Base-by-base conservation (phyloP, 2,888 invertebrate genomes). In the Frankliniella fusca region DNA sequence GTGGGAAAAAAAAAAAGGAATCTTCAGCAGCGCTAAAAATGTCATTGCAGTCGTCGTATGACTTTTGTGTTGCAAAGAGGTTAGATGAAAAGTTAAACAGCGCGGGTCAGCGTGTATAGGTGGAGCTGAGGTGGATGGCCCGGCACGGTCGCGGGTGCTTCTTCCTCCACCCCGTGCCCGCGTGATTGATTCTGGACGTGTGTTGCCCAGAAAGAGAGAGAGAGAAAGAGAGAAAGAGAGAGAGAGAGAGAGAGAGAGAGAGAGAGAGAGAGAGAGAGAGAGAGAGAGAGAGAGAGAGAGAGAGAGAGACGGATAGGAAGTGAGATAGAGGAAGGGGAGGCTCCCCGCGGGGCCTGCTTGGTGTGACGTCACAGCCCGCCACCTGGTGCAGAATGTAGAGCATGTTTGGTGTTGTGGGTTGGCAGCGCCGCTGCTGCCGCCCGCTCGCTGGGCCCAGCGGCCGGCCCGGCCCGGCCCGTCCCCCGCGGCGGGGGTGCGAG, bases 331-430 rank as follows among this genome's bases (percentile, higher is more conserved):
- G 15, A 18, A 54, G 54, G 54, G 54, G 54, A 5, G 18, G 38
- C 38, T 38, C 38, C 5, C 38, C 5, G n/a, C n/a, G 38, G 38
- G 38, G 38, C 54, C 54, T n/a, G n/a, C n/a, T 3, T 38, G 23
- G 11, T 23, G 70, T 70, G 70, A 70, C 70, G 70, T 70, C 70
- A 70, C 70, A 38, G 38, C 70, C 23, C 23, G 70, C 70, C 70
- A 70, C 70, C 70, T 70, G 70, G 70, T 70, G 70, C 70, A 70
- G 54, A 54, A 54, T 54, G 54, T 54, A 54, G 70, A 23, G 70
- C 70, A 70, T 70, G 70, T 70, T 70, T 70, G 70, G 70, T 70
- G 70, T 70, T 70, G 70, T 70, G 70, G 70, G 70, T 70, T 70
- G 70, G 70, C 70, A 70, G 70, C 11, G 70, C 70, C 23, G n/a